Percentiles rank a stretch among this genome's conserved stretches.
These are phyloP conservation scores for Caenorhabditis becei DNA, from an alignment of 2,888 invertebrate species.

Conservation along the genomic window DNA sequence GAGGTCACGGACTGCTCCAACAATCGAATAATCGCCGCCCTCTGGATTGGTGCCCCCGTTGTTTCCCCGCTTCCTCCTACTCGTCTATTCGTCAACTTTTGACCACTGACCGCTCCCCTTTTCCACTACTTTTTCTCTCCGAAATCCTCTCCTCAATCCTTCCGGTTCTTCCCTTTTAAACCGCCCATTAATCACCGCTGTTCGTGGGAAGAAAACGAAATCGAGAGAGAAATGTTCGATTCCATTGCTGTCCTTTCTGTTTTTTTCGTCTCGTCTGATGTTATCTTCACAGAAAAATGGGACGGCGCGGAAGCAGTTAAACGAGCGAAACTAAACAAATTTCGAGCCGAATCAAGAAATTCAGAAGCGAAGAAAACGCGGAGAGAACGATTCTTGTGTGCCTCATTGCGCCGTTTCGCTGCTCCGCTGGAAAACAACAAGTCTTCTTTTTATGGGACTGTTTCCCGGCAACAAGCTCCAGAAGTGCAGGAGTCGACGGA, in stretches of 20 bases:
- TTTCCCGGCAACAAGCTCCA: neutral
- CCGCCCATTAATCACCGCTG: neutral
- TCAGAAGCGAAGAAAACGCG: neutral
- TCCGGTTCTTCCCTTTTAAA: neutral
- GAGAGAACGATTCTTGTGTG: neutral
- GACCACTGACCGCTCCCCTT: slow-evolving; percentile 1
- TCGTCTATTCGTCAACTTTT: slow-evolving; percentile 1
- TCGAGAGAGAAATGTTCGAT: neutral
- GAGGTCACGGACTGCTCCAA: neutral
- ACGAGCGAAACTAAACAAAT: slow-evolving; percentile 9
- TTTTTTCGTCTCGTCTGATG: neutral
- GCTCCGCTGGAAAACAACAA: neutral
- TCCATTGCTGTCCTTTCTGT: neutral
- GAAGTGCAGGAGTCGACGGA: too few relatives aligned
- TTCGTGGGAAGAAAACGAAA: neutral
- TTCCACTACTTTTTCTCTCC: neutral
- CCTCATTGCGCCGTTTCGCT: neutral
- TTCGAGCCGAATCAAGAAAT: slow-evolving; percentile 13
- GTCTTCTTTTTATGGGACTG: neutral
- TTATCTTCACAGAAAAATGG: neutral
- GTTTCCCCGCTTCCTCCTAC: neutral
- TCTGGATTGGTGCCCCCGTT: neutral
- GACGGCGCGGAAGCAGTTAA: neutral
- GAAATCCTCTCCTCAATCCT: neutral
- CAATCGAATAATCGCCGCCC: neutral